Evolutionary conservation across 1,140 invertebrate species (phyloP).

Genomic region (Eurosta solidaginis): DNA sequence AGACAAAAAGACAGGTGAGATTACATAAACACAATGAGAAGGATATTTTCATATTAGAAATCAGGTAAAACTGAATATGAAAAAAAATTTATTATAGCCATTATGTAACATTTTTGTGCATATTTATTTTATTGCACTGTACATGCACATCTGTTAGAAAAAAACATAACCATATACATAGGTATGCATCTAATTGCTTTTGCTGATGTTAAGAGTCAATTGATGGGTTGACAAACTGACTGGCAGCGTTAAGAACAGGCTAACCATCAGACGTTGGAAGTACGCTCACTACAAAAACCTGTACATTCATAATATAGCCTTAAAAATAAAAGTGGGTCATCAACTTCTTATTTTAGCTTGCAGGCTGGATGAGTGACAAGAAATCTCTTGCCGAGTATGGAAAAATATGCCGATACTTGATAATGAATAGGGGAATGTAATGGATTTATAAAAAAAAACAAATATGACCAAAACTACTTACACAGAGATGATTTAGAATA

Average conservation of each 20-base stretch:
- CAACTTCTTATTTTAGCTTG: background rate
- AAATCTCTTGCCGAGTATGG: background rate
- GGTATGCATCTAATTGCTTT: background rate
- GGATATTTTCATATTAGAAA: too few relatives aligned
- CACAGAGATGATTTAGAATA: too few relatives aligned
- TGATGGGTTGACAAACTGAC: background rate
- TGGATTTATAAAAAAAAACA: background rate
- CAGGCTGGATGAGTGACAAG: background rate
- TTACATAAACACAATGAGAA: too few relatives aligned
- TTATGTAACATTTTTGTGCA: too few relatives aligned
- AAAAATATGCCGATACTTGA: background rate
- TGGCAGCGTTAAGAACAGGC: background rate
- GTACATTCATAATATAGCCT: conserved; percentile 1
- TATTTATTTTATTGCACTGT: background rate
- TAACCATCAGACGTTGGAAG: background rate
- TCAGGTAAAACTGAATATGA: too few relatives aligned
- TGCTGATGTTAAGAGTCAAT: background rate
- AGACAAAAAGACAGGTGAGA: too few relatives aligned
- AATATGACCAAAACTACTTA: background rate
- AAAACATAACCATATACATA: too few relatives aligned
- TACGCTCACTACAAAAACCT: background rate
- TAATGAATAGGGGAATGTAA: background rate
- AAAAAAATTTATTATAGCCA: too few relatives aligned
- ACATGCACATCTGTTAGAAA: background rate
- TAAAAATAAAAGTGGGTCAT: conserved; percentile 12